These are phyloP conservation scores for Trachymyrmex septentrionalis DNA, from an alignment of 1,140 invertebrate species.

Conservation along the genomic window DNA sequence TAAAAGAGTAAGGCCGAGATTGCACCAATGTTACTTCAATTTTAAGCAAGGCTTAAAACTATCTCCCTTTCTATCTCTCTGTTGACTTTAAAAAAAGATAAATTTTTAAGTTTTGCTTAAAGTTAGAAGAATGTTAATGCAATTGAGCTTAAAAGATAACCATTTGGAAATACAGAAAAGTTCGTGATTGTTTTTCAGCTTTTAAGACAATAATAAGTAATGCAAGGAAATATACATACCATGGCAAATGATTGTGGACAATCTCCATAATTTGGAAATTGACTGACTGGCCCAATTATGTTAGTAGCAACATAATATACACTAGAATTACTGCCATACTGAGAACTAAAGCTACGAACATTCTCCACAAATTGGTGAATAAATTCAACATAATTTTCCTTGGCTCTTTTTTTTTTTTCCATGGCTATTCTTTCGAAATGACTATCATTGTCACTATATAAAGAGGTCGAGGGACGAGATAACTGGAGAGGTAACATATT, in stretches of 20 bases:
- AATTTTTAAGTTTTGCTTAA: too few relatives aligned
- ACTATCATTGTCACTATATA: not conserved
- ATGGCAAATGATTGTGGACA: slow-evolving; percentile 96
- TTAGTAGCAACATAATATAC: slow-evolving; percentile 96
- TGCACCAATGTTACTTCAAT: too few relatives aligned
- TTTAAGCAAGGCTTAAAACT: too few relatives aligned
- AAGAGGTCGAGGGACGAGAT: not conserved
- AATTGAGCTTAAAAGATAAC: not conserved
- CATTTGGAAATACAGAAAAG: not conserved
- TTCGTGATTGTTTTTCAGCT: not conserved
- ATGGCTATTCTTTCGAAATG: slow-evolving; percentile 34
- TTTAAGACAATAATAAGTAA: too few relatives aligned
- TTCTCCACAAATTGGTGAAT: slow-evolving; percentile 90
- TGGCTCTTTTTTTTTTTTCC: too few relatives aligned
- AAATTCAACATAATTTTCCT: slow-evolving; percentile 80
- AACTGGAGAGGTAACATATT: not conserved
- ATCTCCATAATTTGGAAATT: slow-evolving; percentile 96
- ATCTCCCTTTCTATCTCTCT: too few relatives aligned
- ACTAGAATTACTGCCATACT: slow-evolving; percentile 95
- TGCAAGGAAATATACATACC: slow-evolving; percentile 87
- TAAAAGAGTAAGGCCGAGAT: not conserved
- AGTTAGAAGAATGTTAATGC: too few relatives aligned
- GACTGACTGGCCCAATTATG: slow-evolving; percentile 92
- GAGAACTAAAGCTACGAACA: slow-evolving; percentile 94
- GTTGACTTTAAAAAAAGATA: too few relatives aligned